Base-by-base conservation (phyloP, 2,888 invertebrate genomes). In the Fragum sueziense region DNA sequence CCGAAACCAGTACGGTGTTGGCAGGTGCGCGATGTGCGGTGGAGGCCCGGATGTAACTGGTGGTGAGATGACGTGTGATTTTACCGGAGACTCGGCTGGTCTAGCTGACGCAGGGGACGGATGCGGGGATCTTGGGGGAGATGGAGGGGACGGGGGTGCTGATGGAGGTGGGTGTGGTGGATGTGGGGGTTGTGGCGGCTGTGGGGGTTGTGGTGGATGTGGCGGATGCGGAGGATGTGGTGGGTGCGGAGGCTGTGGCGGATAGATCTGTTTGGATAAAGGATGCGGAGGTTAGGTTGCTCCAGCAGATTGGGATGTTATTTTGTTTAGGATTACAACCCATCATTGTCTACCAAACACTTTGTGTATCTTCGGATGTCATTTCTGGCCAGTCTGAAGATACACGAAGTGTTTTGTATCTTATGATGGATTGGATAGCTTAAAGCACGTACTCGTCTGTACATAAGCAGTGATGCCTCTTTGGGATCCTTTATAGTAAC, bases 1-100 rank as follows among this genome's bases (percentile, higher is more conserved):
- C 25, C 78, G 80, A 20, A 74, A 76, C 25, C 74, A 79, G 25
- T 85, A 86, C 34, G 87, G 89, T 0, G 65, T 54, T 0, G 84
- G 87, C 7, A 82, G 82, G 11, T 89, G 89, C 62, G 88, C 87
- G 20, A 88, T 88, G 25, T 88, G 89, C 72, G 75, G 76, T 27
- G 79, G 82, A 3, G 68, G 54, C n/a, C 61, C 22, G 31, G 37
- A 61, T 27, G n/a, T n/a, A n/a, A n/a, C n/a, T n/a, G 68, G 33
- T 9, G 71, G 69, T 2, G 69, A 17, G 57, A 85, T 67, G 71
- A 87, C 68, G 54, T 80, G 20, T 14, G 85, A 86, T 14, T 81
- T 68, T 34, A 57, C 27, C 11, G 57, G 67, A n/a, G 59, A 68
- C 20, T 65, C 52, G 20, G 77, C 52, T 20, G 67, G 52, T 20